phyloP scores from a whole-genome alignment of 2,113 vertebrate species.

The Pitta sordida region DNA sequence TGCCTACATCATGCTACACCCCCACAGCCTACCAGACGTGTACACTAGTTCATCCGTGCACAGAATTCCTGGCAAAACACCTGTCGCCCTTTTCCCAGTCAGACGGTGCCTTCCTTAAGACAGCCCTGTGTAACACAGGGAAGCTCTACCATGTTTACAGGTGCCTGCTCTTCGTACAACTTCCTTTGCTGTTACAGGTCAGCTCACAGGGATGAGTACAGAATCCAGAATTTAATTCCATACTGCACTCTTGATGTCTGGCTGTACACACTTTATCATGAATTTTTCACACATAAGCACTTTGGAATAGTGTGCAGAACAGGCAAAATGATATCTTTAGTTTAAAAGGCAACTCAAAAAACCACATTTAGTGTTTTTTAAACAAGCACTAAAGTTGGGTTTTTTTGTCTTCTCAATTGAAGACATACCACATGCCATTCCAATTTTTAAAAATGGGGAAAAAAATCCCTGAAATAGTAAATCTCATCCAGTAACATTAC shows the following conservation, averaged over 20 bases:
- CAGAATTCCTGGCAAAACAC: not conserved
- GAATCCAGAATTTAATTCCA: not conserved
- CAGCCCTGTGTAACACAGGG: not conserved
- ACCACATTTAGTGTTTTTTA: not conserved
- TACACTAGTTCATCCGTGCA: not conserved
- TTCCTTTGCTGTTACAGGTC: not conserved
- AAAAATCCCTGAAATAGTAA: not conserved
- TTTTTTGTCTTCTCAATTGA: not conserved
- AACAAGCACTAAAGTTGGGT: not conserved
- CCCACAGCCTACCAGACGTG: rapidly evolving
- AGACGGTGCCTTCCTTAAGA: not conserved
- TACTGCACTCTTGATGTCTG: not conserved
- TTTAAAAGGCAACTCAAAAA: not conserved
- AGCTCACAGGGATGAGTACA: not conserved
- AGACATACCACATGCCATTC: not conserved
- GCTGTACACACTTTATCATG: not conserved
- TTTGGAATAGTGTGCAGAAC: not conserved
- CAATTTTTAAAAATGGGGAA: not conserved
- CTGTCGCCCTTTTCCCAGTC: not conserved
- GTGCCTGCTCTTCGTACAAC: rapidly evolving
- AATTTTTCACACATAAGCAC: not conserved
- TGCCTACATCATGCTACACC: not conserved
- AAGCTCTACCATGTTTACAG: rapidly evolving
- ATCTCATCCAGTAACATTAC: not conserved
- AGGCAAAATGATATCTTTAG: not conserved